Conservation (phyloP, 2,113 vertebrate species). For the Nothocercus nigrocapillus region DNA sequence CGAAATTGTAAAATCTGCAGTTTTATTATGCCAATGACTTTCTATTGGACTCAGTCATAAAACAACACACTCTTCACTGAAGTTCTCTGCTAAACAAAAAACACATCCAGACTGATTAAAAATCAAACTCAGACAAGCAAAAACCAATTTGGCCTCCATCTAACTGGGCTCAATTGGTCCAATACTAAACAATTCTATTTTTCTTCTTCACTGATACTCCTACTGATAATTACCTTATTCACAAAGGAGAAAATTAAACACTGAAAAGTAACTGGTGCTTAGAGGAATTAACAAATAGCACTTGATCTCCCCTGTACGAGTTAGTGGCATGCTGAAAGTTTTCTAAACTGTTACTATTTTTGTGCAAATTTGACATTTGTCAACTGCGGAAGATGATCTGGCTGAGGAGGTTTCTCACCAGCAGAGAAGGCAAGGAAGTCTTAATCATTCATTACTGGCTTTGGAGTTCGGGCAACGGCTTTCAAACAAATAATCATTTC, state of each 20-base stretch:
- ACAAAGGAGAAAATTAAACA: neutral
- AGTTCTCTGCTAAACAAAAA: conserved; percentile 70
- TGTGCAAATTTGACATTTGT: conserved; percentile 27
- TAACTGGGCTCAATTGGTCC: neutral
- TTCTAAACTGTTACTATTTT: neutral
- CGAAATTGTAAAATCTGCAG: conserved; percentile 69
- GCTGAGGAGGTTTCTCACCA: conserved; percentile 24
- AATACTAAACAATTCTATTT: conserved; percentile 66
- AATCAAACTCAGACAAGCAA: conserved; percentile 51
- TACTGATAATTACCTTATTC: conserved; percentile 28
- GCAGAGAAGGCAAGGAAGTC: neutral
- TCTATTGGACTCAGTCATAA: conserved; percentile 64
- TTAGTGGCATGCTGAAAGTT: neutral
- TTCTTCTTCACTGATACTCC: neutral
- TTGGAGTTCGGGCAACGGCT: conserved; percentile 37
- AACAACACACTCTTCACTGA: conserved; percentile 65
- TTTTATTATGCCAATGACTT: conserved; percentile 68
- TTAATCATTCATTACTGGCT: conserved; percentile 24
- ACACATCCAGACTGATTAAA: conserved; percentile 67
- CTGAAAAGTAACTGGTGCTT: neutral
- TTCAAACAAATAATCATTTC: conserved; percentile 54
- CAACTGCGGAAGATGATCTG: conserved; percentile 25
- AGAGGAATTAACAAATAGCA: neutral
- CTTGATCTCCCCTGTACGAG: neutral
- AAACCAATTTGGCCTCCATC: conserved; percentile 35